Percentiles rank a stretch among this genome's conserved stretches.
These are phyloP conservation scores for Sminthurinus signatus DNA, from an alignment of 1,140 invertebrate species.

Conservation along the genomic window DNA sequence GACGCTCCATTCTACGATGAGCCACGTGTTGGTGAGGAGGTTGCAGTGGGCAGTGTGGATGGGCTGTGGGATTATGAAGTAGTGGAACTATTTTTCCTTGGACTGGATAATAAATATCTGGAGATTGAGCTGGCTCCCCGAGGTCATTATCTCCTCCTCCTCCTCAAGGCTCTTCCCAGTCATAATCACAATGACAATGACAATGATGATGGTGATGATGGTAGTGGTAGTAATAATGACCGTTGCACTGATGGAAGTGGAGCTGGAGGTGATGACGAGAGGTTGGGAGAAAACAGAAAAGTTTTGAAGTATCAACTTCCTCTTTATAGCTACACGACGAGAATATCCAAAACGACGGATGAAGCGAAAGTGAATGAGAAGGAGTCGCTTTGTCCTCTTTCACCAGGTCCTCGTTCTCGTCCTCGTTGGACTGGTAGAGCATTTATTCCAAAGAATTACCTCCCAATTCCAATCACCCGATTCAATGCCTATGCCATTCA, in stretches of 20 bases:
- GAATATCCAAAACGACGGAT: too few relatives aligned
- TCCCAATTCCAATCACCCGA: conserved; percentile 48
- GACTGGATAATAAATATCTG: conserved; percentile 48
- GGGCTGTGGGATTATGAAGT: conserved; percentile 39
- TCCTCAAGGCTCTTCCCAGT: conserved; percentile 45
- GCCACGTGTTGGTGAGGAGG: conserved; percentile 15
- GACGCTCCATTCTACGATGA: conserved; percentile 36
- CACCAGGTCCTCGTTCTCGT: too few relatives aligned
- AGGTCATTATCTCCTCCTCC: conserved; percentile 48
- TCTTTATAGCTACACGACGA: conserved; percentile 6
- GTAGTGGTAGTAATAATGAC: too few relatives aligned
- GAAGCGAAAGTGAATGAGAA: too few relatives aligned
- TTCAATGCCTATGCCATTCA: conserved; percentile 58
- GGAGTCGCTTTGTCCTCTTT: too few relatives aligned
- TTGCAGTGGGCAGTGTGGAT: conserved; percentile 13
- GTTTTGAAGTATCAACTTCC: conserved; percentile 36
- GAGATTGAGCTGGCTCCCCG: conserved; percentile 51
- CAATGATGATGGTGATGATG: too few relatives aligned
- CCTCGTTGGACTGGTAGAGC: conserved; percentile 47
- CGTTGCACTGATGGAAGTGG: too few relatives aligned
- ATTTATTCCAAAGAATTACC: conserved; percentile 46
- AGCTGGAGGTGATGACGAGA: too few relatives aligned
- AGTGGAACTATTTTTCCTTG: conserved; percentile 43
- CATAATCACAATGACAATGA: too few relatives aligned
- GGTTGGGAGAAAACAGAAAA: too few relatives aligned